phyloP scores from a whole-genome alignment of 1,140 invertebrate species.

The Limonius californicus region DNA sequence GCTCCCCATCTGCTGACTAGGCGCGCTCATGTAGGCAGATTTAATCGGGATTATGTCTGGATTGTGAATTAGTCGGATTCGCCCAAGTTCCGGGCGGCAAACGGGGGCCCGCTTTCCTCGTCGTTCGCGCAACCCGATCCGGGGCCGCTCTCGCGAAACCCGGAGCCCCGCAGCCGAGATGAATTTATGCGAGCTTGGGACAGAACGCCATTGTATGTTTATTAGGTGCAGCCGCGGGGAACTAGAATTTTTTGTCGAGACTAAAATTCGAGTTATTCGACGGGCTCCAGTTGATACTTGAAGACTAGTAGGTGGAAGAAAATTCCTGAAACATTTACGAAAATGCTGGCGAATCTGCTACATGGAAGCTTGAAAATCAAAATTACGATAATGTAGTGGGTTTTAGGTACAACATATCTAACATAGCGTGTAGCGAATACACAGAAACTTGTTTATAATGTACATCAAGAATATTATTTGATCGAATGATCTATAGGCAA shows the following conservation, averaged over 20 bases:
- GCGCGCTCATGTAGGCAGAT: constrained; percentile 5
- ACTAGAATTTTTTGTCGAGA: neutral
- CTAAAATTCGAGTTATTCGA: too few relatives aligned
- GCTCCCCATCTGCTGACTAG: neutral
- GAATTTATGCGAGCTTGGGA: constrained; percentile 2
- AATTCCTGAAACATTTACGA: too few relatives aligned
- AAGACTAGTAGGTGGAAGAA: too few relatives aligned
- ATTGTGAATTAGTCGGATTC: constrained; percentile 18
- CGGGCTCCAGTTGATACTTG: too few relatives aligned
- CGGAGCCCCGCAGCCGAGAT: neutral
- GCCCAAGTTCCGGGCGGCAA: neutral
- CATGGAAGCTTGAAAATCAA: too few relatives aligned
- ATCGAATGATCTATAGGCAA: too few relatives aligned
- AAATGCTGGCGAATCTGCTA: too few relatives aligned
- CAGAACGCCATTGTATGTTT: constrained; percentile 6
- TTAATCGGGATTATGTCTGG: constrained; percentile 18
- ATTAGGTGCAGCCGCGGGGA: neutral
- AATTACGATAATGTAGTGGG: too few relatives aligned
- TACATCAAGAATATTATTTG: too few relatives aligned
- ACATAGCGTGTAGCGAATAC: too few relatives aligned
- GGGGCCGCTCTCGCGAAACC: neutral
- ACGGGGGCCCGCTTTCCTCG: neutral
- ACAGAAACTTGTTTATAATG: too few relatives aligned
- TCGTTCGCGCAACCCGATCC: neutral
- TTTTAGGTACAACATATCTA: too few relatives aligned